Conservation (phyloP, 2,113 vertebrate genomes). For the Anoura caudifer region DNA sequence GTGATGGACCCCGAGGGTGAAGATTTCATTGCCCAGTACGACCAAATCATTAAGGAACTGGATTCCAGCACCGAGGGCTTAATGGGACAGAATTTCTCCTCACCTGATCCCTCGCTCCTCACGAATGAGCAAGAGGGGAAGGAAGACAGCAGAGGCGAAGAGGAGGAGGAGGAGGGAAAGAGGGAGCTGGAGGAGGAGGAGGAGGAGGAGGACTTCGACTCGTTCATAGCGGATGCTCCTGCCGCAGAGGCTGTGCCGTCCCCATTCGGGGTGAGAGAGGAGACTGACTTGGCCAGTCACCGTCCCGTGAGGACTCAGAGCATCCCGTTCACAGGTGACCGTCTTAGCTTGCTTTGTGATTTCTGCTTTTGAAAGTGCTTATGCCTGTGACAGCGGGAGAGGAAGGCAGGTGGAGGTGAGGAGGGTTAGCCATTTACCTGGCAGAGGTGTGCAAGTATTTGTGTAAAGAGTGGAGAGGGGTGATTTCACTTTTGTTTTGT, state of each 20-base stretch:
- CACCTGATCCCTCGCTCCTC: constrained; percentile 55
- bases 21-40: constrained; percentile 90
- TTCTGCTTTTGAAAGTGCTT: not conserved
- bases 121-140: constrained; percentile 79
- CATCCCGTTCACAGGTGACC: constrained; percentile 92
- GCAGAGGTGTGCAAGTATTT: not conserved
- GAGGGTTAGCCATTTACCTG: rapidly evolving
- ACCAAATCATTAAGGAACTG: constrained; percentile 91
- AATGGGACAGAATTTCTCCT: constrained; percentile 67
- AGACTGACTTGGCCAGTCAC: constrained; percentile 44
- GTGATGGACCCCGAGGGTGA: constrained; percentile 74
- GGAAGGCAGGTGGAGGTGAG: not conserved
- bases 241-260: constrained; percentile 82
- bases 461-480: not conserved
- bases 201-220: constrained; percentile 87
- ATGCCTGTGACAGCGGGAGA: rapidly evolving
- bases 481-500: not conserved
- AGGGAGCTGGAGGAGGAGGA: constrained; percentile 47
- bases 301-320: constrained; percentile 75
- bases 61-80: constrained; percentile 77
- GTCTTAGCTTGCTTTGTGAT: not conserved
- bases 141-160: not conserved
- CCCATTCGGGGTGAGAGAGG: constrained; percentile 83
- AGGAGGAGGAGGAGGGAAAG: too few relatives aligned
- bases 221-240: constrained; percentile 86